Evolutionary conservation across 2,797 vertebrate genomes (phyloP).

Genomic region (Dipus sagitta): DNA sequence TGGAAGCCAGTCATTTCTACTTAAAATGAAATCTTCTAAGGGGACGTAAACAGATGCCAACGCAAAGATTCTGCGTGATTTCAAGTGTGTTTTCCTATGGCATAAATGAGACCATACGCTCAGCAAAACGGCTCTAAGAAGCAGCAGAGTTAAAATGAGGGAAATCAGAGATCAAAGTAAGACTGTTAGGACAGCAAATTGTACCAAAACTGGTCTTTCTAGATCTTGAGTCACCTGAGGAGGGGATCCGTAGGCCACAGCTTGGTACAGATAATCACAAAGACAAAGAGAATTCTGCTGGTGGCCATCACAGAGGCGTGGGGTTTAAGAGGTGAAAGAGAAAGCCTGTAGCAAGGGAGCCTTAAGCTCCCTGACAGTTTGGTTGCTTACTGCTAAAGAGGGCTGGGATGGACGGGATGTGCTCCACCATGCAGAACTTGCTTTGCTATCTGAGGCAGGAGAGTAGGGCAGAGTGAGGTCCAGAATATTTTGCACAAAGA

Average conservation of each 20-base stretch:
- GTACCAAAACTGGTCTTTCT: constrained; percentile 19
- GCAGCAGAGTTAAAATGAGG: not conserved
- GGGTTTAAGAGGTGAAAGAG: not conserved
- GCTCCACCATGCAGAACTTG: not conserved
- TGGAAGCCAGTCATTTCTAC: not conserved
- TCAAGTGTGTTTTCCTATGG: not conserved
- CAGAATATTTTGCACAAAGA: not conserved
- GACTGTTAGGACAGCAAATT: not conserved
- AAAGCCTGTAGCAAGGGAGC: not conserved
- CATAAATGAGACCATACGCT: not conserved
- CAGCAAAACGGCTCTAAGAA: not conserved
- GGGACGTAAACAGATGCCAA: not conserved
- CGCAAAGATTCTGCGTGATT: not conserved
- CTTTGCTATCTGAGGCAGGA: not conserved
- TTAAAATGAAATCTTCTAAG: not conserved
- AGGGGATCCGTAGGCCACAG: not conserved
- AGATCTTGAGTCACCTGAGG: not conserved
- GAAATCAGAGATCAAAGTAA: not conserved
- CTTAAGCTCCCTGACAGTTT: not conserved
- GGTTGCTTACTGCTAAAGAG: not conserved
- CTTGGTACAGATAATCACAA: not conserved
- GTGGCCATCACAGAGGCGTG: not conserved
- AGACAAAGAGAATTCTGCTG: not conserved
- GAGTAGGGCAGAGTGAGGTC: not conserved
- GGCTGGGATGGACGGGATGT: not conserved